A percentile compares a stretch with the other conserved stretches of the same genome.
Conservation (phyloP, 1,140 invertebrate species). For the Scylla paramamosain region DNA sequence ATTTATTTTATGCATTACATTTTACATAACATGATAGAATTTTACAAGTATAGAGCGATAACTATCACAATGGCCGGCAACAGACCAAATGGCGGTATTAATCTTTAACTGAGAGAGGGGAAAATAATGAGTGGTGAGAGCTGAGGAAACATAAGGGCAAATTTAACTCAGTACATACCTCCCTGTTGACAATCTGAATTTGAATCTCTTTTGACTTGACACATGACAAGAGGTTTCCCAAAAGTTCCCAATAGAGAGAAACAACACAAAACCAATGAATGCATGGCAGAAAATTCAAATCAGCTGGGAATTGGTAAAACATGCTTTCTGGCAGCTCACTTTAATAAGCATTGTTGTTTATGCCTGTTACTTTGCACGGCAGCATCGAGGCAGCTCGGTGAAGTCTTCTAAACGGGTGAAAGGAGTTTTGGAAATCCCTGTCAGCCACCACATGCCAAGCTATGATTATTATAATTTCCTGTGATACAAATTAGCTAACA, state of each 20-base stretch:
- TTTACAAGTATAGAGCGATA: slow-evolving; percentile 77
- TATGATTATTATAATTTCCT: background rate
- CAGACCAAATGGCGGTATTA: slow-evolving; percentile 72
- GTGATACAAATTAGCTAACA: slow-evolving; percentile 1
- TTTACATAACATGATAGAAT: slow-evolving; percentile 78
- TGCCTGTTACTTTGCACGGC: background rate
- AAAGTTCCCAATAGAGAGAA: background rate
- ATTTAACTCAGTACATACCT: slow-evolving; percentile 57
- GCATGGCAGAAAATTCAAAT: background rate
- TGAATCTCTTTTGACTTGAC: background rate
- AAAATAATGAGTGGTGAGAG: slow-evolving; percentile 58
- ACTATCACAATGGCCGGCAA: slow-evolving; percentile 77
- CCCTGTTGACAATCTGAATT: slow-evolving; percentile 56
- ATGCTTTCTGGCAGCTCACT: background rate
- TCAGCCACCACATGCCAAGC: slow-evolving; percentile 1
- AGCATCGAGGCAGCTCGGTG: background rate
- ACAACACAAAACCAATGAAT: slow-evolving; percentile 9
- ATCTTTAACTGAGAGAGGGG: slow-evolving; percentile 54
- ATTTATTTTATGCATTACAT: slow-evolving; percentile 77
- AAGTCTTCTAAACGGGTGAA: background rate
- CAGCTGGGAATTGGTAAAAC: background rate
- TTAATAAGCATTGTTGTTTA: background rate
- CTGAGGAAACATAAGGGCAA: slow-evolving; percentile 53
- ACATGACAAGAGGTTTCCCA: background rate
- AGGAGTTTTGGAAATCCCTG: slow-evolving; percentile 10